Conservation (phyloP, 1,140 invertebrate species). For the Drosophila insularis region DNA sequence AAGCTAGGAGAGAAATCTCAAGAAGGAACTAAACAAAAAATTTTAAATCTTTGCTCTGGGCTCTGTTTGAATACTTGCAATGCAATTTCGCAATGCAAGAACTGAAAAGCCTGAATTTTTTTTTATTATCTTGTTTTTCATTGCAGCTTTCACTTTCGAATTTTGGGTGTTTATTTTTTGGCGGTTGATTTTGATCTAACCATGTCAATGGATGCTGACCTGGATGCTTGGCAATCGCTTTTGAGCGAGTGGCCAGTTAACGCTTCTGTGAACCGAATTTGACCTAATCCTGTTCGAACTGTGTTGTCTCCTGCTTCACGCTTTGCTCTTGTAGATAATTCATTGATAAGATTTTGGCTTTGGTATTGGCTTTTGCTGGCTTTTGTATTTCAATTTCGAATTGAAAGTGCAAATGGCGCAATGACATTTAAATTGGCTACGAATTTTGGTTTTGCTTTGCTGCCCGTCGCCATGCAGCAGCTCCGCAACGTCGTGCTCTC, state of each 20-base stretch:
- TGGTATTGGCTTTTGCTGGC: constrained; percentile 18
- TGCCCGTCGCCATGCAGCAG: not conserved
- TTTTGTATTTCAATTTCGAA: constrained; percentile 48
- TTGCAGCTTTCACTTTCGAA: too few species aligned
- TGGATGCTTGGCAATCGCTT: constrained; percentile 44
- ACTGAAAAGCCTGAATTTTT: not conserved
- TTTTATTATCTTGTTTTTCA: too few species aligned
- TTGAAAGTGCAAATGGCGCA: constrained; percentile 63
- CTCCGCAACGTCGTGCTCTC: constrained; percentile 24
- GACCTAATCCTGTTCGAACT: constrained; percentile 31
- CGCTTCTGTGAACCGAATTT: constrained; percentile 46
- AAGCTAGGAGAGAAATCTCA: too few species aligned
- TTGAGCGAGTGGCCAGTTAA: constrained; percentile 66
- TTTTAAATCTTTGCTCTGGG: too few species aligned
- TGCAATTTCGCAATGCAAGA: not conserved
- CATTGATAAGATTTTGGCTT: constrained; percentile 56
- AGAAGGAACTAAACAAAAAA: too few species aligned
- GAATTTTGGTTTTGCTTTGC: constrained; percentile 17
- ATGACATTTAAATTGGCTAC: constrained; percentile 67
- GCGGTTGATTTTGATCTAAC: not conserved
- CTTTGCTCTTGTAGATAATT: constrained; percentile 47
- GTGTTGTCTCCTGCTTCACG: not conserved
- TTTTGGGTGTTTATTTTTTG: too few species aligned
- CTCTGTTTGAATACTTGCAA: too few species aligned
- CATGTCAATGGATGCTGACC: not conserved